Percentiles rank a stretch among this genome's conserved stretches.
phyloP scores from a whole-genome alignment of 2,113 vertebrate species.

The Leucopternis melanops region DNA sequence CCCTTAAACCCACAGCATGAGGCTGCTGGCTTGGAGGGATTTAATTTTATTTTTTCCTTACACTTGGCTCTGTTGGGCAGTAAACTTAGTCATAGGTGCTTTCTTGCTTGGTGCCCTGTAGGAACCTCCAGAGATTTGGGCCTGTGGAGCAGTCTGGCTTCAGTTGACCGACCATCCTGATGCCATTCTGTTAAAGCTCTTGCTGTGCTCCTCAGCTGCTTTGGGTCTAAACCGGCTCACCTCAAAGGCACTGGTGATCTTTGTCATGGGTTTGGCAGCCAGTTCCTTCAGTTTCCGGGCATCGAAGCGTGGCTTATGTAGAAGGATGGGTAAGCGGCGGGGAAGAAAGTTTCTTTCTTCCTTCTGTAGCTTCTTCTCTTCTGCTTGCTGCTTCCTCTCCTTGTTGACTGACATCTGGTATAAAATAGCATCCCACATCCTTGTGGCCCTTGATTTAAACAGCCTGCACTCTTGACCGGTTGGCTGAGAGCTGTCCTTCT shows the following conservation, averaged over 20 bases:
- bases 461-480: slow-evolving; percentile 24
- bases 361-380: background rate
- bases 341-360: background rate
- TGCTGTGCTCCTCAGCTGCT: slow-evolving; percentile 71
- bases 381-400: slow-evolving; percentile 52
- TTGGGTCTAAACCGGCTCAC: slow-evolving; percentile 75
- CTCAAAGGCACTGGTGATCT: slow-evolving; percentile 71
- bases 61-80: background rate
- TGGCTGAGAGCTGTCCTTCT: background rate
- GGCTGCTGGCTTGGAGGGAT: background rate
- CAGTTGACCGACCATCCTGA: slow-evolving; percentile 75
- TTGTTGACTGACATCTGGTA: slow-evolving; percentile 83
- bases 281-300: slow-evolving; percentile 88
- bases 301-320: slow-evolving; percentile 87
- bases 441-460: slow-evolving; percentile 72
- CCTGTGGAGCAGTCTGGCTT: background rate
- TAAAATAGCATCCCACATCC: slow-evolving; percentile 92
- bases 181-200: slow-evolving; percentile 88
- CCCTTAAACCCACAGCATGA: background rate
- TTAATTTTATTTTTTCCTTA: background rate
- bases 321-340: slow-evolving; percentile 79
- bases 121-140: background rate
- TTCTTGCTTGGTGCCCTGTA: background rate
- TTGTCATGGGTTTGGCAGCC: slow-evolving; percentile 77
- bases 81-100: background rate